Percentiles rank a stretch among this genome's conserved stretches.
Conservation (phyloP, 1,140 invertebrate genomes). For the Apis laboriosa region DNA sequence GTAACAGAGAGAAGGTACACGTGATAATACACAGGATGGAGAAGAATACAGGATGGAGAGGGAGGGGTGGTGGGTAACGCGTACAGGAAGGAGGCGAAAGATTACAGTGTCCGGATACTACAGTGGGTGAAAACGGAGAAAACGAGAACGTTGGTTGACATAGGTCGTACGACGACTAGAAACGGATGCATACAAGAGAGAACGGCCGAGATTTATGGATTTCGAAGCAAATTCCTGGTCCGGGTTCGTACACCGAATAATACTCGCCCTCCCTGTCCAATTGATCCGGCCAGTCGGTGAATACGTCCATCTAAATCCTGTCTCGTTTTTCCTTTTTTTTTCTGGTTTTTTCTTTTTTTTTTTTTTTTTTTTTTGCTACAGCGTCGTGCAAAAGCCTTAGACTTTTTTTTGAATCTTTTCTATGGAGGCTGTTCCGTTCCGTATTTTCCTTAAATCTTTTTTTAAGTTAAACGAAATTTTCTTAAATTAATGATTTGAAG, state of each 20-base stretch:
- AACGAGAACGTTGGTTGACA: slow-evolving; percentile 24
- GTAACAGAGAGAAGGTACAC: neutral
- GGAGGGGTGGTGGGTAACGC: neutral
- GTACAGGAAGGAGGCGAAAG: slow-evolving; percentile 23
- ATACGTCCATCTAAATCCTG: slow-evolving; percentile 42
- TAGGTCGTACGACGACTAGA: slow-evolving; percentile 27
- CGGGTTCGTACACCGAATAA: slow-evolving; percentile 37
- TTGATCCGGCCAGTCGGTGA: slow-evolving; percentile 46
- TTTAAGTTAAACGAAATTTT: too few species aligned
- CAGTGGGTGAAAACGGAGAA: slow-evolving; percentile 27
- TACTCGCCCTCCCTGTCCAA: slow-evolving; percentile 30
- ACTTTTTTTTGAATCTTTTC: neutral
- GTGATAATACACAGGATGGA: neutral
- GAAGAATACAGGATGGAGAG: neutral
- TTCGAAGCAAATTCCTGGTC: slow-evolving; percentile 45
- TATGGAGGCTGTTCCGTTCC: too few species aligned
- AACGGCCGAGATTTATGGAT: slow-evolving; percentile 50
- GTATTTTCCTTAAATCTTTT: too few species aligned
- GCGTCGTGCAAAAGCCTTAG: neutral
- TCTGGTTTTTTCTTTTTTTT: neutral
- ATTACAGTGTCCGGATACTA: slow-evolving; percentile 25
- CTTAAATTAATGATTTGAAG: too few species aligned
- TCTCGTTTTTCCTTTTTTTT: neutral
- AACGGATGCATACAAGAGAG: slow-evolving; percentile 15
- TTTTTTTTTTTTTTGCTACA: neutral